Base-by-base conservation (phyloP, 92 coral and sea anemone species). In the Epizoanthus rinbou region DNA sequence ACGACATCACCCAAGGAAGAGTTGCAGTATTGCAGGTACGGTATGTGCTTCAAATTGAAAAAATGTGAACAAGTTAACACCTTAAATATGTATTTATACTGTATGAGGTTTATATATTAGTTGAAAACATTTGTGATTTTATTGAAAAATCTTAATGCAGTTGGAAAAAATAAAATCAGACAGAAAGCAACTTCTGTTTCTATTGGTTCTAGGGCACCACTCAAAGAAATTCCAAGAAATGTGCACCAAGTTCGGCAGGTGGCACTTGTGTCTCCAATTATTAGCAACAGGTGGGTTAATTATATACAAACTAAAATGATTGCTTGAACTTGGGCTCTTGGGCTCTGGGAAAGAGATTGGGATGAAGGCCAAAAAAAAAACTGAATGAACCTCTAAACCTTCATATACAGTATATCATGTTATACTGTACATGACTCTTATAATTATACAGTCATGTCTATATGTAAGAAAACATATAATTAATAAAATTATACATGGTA, bases 241-340 rank as follows among this genome's bases (percentile, higher is more conserved):
- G 79, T 74, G 19, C 39, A 47, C 33, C 79, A 74, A 24, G 18
- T 14, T 53, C 47, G 80, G 8, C 80, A 74, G 50, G 80, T 74
- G n/a, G 80, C 80, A 15, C 57, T 74, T 74, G 80, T 74, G 64
- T 74, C 80, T 1, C 80, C 80, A 28, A 74, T 74, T 74, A 74
- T 74, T 31, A 74, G 54, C 45, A 56, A 15, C 80, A 74, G 80
- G 80, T 74, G 57, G 13, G 69, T n/a, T 64, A 28, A 28, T 28
- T 28, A 28, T 7, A 24, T 11, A 8, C 6, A 64, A 23, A 23
- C 16, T 3, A 25, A 23, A 8, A 64, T 13, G 17, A 3, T 24
- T 23, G 2, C 10, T 64, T 64, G 37, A 21, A 63, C 28, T 64
- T 50, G 54, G 14, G 43, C 43, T 37, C 28, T 64, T 50, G 54